Evolutionary conservation across 2,888 invertebrate species (phyloP), one percentile per base, ranked within the genome.

Genomic region (Andrena haemorrhoa): DNA sequence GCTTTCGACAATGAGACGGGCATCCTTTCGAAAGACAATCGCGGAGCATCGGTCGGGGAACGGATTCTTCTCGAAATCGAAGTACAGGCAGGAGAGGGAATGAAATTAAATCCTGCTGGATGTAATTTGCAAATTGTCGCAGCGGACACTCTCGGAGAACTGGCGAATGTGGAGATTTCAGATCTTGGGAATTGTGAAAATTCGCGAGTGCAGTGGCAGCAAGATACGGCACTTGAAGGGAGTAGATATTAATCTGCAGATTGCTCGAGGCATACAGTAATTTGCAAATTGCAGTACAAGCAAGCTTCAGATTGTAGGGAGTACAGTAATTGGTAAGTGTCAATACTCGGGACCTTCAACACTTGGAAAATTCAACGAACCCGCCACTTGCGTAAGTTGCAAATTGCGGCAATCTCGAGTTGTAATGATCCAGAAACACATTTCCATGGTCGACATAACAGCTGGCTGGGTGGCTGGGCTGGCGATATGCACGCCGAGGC

Each of bases 1-100:
- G 35, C 61, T 56, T 66, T 74, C n/a, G 68, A 68, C 6, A 33
- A 53, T 33, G 31, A 8, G 12, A 51, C 33, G 47, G 31, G 31
- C 20, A 51, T 8, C 12, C 53, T 68, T 16, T 49, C 16, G 26
- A 65, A 65, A 29, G 64, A 64, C 26, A 26, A 5, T 26, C 10
- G 7, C 26, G 12, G 23, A 23, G 41, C 4, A 56, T 56, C 12
- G 64, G 41, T 1, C 26, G 7, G 0, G 26, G 41, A 23, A 16
- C 23, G 7, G 35, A 63, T 35, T 63, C 20, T 20, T 63, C 20
- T 63, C 31, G 31, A 41, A 41, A 41, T 41, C 16, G 4, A 41
- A 41, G 16, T 41, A 41, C 41, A 41, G 41, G 12, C 12, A 5
- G 41, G 5, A 16, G 41, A 41, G 29, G 29, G 31, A 33, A 8